Conservation (phyloP, 2,888 invertebrate genomes). For the Metacarcinus magister region DNA sequence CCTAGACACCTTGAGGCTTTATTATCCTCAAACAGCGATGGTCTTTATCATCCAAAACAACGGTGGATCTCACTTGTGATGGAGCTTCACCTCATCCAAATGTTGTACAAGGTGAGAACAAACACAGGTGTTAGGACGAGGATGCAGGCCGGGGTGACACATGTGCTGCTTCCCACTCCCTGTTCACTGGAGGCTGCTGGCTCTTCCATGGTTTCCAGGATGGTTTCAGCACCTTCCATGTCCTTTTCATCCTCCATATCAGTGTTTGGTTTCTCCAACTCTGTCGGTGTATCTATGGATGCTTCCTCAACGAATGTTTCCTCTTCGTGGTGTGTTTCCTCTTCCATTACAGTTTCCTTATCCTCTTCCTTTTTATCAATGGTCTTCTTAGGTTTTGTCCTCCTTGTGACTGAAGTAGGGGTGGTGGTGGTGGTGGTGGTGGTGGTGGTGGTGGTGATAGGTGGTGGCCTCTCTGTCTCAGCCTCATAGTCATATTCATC, state of each 20-base stretch:
- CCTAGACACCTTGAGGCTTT: not conserved
- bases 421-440: not conserved
- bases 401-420: not conserved
- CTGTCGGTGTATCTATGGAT: not conserved
- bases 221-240: conserved; percentile 48
- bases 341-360: conserved; percentile 12
- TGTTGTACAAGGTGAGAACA: not conserved
- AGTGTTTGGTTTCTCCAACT: not conserved
- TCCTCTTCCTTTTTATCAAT: not conserved
- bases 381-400: not conserved
- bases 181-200: conserved; percentile 72
- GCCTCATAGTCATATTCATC: not conserved
- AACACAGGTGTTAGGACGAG: conserved; percentile 44
- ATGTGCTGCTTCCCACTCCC: not conserved
- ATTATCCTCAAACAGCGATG: not conserved
- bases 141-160: conserved; percentile 48
- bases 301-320: conserved; percentile 31
- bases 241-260: conserved; percentile 47
- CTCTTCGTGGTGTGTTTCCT: not conserved
- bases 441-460: not conserved
- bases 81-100: conserved; percentile 71
- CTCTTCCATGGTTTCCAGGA: conserved; percentile 37
- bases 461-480: not conserved
- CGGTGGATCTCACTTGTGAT: not conserved
- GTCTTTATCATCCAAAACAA: conserved; percentile 11